Evolutionary conservation across 2,797 vertebrate genomes (phyloP).

Genomic region (Yasuhikotakia modesta): DNA sequence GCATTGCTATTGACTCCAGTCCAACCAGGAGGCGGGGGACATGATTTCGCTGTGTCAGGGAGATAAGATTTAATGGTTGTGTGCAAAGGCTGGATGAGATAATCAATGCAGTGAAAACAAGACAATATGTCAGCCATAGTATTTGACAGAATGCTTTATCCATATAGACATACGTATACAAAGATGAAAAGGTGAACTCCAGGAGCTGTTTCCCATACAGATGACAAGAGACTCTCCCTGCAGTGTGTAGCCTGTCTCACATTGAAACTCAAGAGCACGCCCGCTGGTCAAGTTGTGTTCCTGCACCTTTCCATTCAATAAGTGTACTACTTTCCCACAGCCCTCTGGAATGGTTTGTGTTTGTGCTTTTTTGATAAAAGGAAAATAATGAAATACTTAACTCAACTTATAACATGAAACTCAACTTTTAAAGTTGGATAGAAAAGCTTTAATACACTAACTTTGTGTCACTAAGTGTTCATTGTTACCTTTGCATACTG

Average conservation of each 20-base stretch:
- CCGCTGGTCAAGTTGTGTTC: slow-evolving; percentile 81
- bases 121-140: not conserved
- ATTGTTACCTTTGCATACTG: slow-evolving; percentile 80
- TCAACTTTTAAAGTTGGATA: no score
- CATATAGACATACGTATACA: slow-evolving; percentile 85
- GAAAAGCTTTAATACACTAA: not conserved
- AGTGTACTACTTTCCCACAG: slow-evolving; percentile 77
- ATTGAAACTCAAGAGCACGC: slow-evolving; percentile 80
- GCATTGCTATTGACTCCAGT: slow-evolving; percentile 72
- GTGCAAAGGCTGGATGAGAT: not conserved
- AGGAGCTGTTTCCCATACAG: slow-evolving; percentile 82
- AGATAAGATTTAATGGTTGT: not conserved
- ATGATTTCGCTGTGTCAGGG: slow-evolving; percentile 82
- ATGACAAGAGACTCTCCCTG: slow-evolving; percentile 80
- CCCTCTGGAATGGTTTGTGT: slow-evolving; percentile 62
- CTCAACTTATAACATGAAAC: no score
- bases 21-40: slow-evolving; percentile 86
- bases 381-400: not conserved
- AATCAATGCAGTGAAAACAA: not conserved
- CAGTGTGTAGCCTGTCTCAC: slow-evolving; percentile 85
- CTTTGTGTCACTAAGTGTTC: not conserved
- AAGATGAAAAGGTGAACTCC: slow-evolving; percentile 84
- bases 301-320: slow-evolving; percentile 80
- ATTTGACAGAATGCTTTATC: no score
- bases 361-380: not conserved